A percentile compares a stretch with the other conserved stretches of the same genome.
These are phyloP conservation scores for Patella vulgata DNA, from an alignment of 1,140 invertebrate genomes.

Conservation along the genomic window DNA sequence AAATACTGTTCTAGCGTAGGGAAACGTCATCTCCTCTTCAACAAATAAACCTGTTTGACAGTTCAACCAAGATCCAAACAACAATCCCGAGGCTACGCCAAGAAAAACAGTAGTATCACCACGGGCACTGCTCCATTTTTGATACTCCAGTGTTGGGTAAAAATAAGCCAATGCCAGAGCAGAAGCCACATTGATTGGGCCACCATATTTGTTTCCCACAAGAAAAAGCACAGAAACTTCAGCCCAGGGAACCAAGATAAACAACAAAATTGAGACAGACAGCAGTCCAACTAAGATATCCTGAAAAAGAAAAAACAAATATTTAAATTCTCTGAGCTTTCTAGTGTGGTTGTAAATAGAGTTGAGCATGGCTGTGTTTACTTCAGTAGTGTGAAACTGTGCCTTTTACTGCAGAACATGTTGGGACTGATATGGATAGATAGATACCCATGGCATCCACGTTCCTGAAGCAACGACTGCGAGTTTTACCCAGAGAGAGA, in stretches of 20 bases:
- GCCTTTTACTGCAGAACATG: no score
- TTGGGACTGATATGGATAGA: no score
- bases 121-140: slow-evolving; percentile 70
- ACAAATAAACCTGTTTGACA: slow-evolving; percentile 77
- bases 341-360: no score
- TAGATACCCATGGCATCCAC: no score
- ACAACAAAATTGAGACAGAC: slow-evolving; percentile 76
- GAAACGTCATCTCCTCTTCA: slow-evolving; percentile 69
- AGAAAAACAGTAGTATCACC: slow-evolving; percentile 88
- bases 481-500: no score
- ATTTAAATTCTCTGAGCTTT: not conserved
- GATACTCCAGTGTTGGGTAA: slow-evolving; percentile 72
- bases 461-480: no score
- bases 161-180: slow-evolving; percentile 77
- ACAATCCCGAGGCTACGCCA: slow-evolving; percentile 78
- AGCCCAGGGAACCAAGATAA: slow-evolving; percentile 78
- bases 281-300: slow-evolving; percentile 67
- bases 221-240: slow-evolving; percentile 79
- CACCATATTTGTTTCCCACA: slow-evolving; percentile 75
- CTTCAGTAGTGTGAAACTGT: no score
- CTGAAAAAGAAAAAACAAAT: slow-evolving; percentile 61
- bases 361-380: no score
- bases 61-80: slow-evolving; percentile 85
- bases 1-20: slow-evolving; percentile 71
- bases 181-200: slow-evolving; percentile 75